A percentile compares a stretch with the other conserved stretches of the same genome.
phyloP scores from a whole-genome alignment of 2,797 vertebrate species.

The Poeciliopsis presidionis region DNA sequence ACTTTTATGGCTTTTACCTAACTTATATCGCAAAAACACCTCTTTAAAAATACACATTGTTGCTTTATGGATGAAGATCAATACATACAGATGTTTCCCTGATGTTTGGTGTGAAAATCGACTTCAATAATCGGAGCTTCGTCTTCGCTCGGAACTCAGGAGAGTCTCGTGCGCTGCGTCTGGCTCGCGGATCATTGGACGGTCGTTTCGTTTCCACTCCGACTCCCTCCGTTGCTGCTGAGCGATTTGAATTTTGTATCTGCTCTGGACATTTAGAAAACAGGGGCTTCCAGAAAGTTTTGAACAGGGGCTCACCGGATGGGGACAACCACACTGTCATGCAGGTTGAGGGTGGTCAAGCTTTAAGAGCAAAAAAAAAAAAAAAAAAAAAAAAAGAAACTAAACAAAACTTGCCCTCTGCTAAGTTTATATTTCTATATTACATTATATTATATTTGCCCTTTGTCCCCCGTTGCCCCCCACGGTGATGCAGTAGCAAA shows the following conservation, averaged over 20 bases:
- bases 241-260: background rate
- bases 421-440: background rate
- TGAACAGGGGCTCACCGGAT: background rate
- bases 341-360: background rate
- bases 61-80: slow-evolving; percentile 6
- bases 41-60: background rate
- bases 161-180: background rate
- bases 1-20: background rate
- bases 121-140: background rate
- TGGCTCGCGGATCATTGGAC: background rate
- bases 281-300: background rate
- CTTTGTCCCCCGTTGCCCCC: too few species aligned
- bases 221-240: background rate
- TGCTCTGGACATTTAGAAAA: background rate
- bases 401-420: background rate
- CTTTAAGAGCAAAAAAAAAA: background rate
- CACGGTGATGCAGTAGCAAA: background rate
- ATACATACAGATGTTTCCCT: background rate
- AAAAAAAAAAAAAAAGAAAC: background rate
- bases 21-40: background rate
- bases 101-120: background rate
- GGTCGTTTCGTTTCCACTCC: background rate
- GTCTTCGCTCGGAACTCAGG: background rate
- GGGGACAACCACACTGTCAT: background rate
- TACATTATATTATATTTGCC: too few species aligned